Evolutionary conservation across 2,888 invertebrate genomes (phyloP).

Genomic region (Bombylius discolor): DNA sequence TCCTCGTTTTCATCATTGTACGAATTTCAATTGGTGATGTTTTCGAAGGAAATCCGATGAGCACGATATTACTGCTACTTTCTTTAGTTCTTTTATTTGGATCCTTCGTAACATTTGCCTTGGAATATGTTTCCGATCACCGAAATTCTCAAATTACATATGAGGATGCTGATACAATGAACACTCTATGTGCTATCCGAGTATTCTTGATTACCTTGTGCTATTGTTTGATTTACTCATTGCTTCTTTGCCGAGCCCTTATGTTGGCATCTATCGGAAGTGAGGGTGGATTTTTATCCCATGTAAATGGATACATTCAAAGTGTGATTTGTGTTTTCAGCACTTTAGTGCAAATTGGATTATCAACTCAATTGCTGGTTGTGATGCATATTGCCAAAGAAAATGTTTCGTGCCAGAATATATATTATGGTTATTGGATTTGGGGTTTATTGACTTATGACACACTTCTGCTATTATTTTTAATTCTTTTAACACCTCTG

Average conservation of each 20-base stretch:
- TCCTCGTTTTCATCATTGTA: conserved; percentile 50
- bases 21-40: conserved; percentile 49
- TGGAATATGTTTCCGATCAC: conserved; percentile 37
- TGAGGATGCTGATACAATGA: conserved; percentile 30
- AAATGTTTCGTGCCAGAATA: conserved; percentile 38
- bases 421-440: conserved; percentile 39
- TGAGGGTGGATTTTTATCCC: conserved; percentile 53
- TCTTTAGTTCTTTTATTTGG: conserved; percentile 39
- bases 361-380: conserved; percentile 38
- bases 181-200: conserved; percentile 42
- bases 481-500: conserved; percentile 46
- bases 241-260: conserved; percentile 49
- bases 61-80: conserved; percentile 38
- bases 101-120: conserved; percentile 40
- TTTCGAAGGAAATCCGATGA: conserved; percentile 53
- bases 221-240: conserved; percentile 49
- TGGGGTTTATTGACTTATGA: conserved; percentile 47
- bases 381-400: conserved; percentile 37
- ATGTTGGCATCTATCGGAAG: conserved; percentile 52
- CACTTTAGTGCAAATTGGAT: conserved; percentile 45
- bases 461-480: conserved; percentile 43
- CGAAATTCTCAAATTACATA: conserved; percentile 32
- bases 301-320: conserved; percentile 57
- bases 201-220: conserved; percentile 46
- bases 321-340: conserved; percentile 50